Conservation (phyloP, 2,888 invertebrate species). For the Drosophila longiperda region DNA sequence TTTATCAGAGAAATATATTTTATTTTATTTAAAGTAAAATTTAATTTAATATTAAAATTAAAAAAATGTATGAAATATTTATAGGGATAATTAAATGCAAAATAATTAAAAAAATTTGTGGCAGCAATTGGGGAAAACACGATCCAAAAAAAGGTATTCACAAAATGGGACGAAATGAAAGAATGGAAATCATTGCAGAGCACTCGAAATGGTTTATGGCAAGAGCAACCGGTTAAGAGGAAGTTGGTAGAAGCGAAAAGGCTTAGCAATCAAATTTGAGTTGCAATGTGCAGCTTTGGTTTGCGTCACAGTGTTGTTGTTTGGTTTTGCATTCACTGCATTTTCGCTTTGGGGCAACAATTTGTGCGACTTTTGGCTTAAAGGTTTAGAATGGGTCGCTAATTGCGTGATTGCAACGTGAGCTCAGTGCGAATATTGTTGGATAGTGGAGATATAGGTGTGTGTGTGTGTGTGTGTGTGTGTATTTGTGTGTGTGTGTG, state of each 20-base stretch:
- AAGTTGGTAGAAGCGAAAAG: neutral
- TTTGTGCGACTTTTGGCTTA: conserved; percentile 70
- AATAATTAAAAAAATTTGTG: no score
- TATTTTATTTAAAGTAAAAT: neutral
- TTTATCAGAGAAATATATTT: neutral
- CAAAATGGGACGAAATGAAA: neutral
- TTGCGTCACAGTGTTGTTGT: conserved; percentile 32
- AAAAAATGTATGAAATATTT: neutral
- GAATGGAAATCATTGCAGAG: neutral
- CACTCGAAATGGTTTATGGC: neutral
- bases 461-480: neutral
- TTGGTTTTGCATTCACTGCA: conserved; percentile 1
- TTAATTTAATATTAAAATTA: neutral
- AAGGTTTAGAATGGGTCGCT: conserved; percentile 38
- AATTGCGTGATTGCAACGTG: conserved; percentile 47
- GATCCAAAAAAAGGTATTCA: no score
- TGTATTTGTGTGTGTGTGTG: neutral
- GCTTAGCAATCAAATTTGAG: neutral
- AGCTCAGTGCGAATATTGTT: conserved; percentile 53
- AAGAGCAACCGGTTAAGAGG: neutral
- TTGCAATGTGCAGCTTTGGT: conserved; percentile 23
- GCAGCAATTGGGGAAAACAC: neutral
- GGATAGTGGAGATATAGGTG: neutral
- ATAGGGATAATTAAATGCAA: no score
- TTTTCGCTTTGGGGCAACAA: conserved; percentile 42